phyloP scores from a whole-genome alignment of 92 coral and sea anemone genomes.

The Galaxea fascicularis region DNA sequence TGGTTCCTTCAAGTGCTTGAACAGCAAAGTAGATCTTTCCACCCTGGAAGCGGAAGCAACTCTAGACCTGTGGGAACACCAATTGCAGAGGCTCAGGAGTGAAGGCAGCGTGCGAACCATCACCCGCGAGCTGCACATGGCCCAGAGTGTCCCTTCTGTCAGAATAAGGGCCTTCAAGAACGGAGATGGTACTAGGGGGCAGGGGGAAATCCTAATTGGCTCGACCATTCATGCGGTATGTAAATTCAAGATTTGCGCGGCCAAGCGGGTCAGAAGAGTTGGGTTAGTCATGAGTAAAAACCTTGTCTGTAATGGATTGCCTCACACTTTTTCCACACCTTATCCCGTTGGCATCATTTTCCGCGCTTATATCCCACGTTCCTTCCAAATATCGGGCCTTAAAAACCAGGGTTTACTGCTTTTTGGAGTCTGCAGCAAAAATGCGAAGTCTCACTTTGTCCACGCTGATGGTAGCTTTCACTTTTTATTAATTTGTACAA shows the following conservation, averaged over 20 bases:
- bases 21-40: constrained; percentile 94
- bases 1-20: constrained; percentile 88
- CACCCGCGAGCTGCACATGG: constrained; percentile 87
- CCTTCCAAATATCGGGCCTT: too few species aligned
- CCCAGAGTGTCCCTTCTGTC: constrained; percentile 93
- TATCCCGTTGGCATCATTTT: too few species aligned
- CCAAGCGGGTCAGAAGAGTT: background rate
- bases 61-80: constrained; percentile 92
- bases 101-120: constrained; percentile 89
- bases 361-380: too few species aligned
- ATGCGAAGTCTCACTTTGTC: too few species aligned
- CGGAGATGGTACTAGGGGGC: constrained; percentile 88
- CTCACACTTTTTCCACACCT: too few species aligned
- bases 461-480: too few species aligned
- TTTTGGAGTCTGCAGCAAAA: too few species aligned
- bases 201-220: constrained; percentile 83
- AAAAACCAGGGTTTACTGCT: too few species aligned
- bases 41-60: constrained; percentile 97
- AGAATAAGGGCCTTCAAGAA: constrained; percentile 91
- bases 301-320: too few species aligned
- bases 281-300: too few species aligned
- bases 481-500: too few species aligned
- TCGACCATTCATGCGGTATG: constrained; percentile 91
- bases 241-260: background rate
- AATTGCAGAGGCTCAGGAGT: constrained; percentile 86